Conservation (phyloP, 2,113 vertebrate genomes). For the Podarcis muralis region DNA sequence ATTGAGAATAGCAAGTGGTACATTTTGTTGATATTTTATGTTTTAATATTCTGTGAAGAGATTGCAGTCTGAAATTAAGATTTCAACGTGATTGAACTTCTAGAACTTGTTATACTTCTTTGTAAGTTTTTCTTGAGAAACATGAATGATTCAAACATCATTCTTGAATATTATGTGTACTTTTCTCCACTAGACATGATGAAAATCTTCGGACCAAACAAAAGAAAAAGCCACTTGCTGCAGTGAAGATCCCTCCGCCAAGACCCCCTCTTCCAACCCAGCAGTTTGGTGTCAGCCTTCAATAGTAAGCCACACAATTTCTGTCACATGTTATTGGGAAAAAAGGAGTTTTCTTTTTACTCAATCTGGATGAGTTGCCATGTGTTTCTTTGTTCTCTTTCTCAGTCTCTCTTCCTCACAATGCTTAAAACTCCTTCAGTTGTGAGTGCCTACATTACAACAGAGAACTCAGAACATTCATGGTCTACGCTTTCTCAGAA, state of each 20-base stretch:
- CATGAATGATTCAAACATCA: background rate
- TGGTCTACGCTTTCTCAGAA: background rate
- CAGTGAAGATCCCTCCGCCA: slow-evolving; percentile 76
- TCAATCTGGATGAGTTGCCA: background rate
- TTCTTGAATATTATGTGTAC: background rate
- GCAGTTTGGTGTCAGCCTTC: slow-evolving; percentile 89
- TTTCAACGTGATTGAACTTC: too few relatives aligned
- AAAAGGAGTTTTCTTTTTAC: background rate
- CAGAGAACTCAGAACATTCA: background rate
- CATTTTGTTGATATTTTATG: background rate
- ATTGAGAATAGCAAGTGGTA: background rate
- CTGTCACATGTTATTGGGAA: rapidly evolving
- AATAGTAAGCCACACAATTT: slow-evolving; percentile 79
- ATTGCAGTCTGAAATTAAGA: background rate
- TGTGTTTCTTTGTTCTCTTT: background rate
- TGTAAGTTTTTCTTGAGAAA: background rate
- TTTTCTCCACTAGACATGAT: slow-evolving; percentile 74
- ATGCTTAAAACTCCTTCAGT: background rate
- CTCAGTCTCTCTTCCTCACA: background rate
- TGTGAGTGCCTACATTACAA: background rate
- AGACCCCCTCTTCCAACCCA: slow-evolving; percentile 87
- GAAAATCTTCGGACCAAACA: slow-evolving; percentile 76
- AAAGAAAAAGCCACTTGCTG: slow-evolving; percentile 59
- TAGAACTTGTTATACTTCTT: background rate
- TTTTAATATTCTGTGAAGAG: background rate